Percentiles rank a stretch among this genome's conserved stretches.
These are phyloP conservation scores for Apodemia zela DNA, from an alignment of 2,888 invertebrate species.

Conservation along the genomic window DNA sequence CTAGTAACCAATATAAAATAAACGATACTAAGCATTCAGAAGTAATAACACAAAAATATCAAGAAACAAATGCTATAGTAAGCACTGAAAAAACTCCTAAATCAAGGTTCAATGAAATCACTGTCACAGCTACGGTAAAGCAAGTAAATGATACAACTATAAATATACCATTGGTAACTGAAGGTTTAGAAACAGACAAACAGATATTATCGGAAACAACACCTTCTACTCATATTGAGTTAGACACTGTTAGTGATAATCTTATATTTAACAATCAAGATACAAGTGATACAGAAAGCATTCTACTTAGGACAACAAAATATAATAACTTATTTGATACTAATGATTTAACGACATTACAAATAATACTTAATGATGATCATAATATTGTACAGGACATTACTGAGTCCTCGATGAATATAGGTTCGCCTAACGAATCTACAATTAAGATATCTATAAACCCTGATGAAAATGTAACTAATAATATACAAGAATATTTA, in stretches of 20 bases:
- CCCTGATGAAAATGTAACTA: constrained; percentile 1
- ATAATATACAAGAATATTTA: constrained; percentile 5
- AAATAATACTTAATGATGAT: neutral
- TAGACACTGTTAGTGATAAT: neutral
- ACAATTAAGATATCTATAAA: neutral
- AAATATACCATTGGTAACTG: neutral
- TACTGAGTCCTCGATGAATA: neutral
- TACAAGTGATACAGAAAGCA: neutral
- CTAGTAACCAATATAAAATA: constrained; percentile 5
- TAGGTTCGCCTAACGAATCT: neutral
- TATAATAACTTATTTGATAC: no score
- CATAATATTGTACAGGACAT: neutral
- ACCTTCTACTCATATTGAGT: neutral
- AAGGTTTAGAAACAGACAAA: neutral
- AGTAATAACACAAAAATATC: neutral
- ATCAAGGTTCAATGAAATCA: neutral
- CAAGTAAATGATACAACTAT: constrained; percentile 9
- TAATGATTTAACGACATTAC: neutral
- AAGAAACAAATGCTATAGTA: neutral
- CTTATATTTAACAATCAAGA: neutral
- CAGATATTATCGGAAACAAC: neutral
- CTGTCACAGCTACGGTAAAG: constrained; percentile 1
- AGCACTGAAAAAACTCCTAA: neutral
- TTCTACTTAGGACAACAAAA: no score
- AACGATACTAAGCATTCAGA: neutral